Conservation (phyloP, 2,113 vertebrate genomes). For the Myrmophylax atrothorax region DNA sequence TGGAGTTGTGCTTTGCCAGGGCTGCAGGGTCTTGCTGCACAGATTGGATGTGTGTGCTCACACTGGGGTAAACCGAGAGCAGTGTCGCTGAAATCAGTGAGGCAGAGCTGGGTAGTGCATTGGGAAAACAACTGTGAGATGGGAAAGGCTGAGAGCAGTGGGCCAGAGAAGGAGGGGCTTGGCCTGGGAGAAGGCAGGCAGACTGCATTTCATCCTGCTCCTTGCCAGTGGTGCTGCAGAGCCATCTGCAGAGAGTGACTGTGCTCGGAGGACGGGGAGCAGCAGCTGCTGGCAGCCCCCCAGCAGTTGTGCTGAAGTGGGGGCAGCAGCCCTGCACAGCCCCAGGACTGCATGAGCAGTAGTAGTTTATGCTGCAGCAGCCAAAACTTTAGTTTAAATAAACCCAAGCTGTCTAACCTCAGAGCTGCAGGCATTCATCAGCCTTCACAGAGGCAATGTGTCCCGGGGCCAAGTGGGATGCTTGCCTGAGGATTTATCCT, state of each 20-base stretch:
- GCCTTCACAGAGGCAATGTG: constrained; percentile 9
- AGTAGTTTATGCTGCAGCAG: constrained; percentile 60
- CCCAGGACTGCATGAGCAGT: constrained; percentile 18
- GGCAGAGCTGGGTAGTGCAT: neutral
- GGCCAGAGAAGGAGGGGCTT: neutral
- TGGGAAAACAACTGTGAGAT: neutral
- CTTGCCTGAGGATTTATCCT: constrained; percentile 37
- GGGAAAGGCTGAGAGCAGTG: neutral
- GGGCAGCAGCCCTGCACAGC: constrained; percentile 20
- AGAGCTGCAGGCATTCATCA: constrained; percentile 49
- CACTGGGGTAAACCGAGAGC: neutral
- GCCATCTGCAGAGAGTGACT: neutral
- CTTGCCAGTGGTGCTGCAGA: neutral
- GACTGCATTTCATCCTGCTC: neutral
- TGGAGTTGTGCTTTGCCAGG: neutral
- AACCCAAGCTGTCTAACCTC: constrained; percentile 51
- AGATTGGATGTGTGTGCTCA: neutral
- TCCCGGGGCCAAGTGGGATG: constrained; percentile 19
- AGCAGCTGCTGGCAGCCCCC: neutral
- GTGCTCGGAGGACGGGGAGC: neutral
- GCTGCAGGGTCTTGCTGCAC: neutral
- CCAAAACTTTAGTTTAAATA: constrained; percentile 58
- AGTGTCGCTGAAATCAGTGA: neutral
- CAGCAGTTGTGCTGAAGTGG: neutral
- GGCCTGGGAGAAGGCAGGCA: neutral